Conservation (phyloP, 2,888 invertebrate genomes). For the Lampropteryx suffumata region DNA sequence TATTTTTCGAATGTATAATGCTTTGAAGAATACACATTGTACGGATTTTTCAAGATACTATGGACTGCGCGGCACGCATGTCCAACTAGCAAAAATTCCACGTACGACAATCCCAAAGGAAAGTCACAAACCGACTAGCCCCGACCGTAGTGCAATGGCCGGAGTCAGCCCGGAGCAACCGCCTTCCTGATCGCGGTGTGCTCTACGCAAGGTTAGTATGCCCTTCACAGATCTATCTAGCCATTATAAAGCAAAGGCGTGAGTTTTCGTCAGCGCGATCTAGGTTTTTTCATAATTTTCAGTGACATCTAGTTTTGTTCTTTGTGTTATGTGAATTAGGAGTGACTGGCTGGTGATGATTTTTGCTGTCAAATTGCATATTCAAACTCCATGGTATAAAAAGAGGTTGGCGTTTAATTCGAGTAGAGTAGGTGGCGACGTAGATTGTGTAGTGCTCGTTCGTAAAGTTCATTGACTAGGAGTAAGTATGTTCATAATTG, state of each 20-base stretch:
- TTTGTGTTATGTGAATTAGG: constrained; percentile 19
- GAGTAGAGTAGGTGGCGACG: neutral
- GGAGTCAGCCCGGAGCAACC: constrained; percentile 85
- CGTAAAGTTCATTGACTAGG: too few species aligned
- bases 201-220: constrained; percentile 90
- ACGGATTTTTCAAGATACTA: constrained; percentile 1
- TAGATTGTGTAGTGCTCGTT: too few species aligned
- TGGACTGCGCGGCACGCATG: constrained; percentile 85
- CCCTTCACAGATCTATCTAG: accelerated
- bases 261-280: constrained; percentile 58
- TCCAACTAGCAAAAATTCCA: constrained; percentile 85
- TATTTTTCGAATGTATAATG: too few species aligned
- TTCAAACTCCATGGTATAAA: constrained; percentile 9
- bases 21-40: too few species aligned
- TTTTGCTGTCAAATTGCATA: constrained; percentile 7
- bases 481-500: too few species aligned
- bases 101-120: constrained; percentile 84
- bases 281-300: constrained; percentile 37
- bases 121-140: constrained; percentile 83
- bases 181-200: constrained; percentile 87
- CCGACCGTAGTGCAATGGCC: constrained; percentile 86
- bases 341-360: constrained; percentile 14
- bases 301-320: constrained; percentile 65
- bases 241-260: constrained; percentile 44
- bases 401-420: constrained; percentile 4